Conservation (phyloP, 23 tunicate genomes). For the Ciona savignyi region DNA sequence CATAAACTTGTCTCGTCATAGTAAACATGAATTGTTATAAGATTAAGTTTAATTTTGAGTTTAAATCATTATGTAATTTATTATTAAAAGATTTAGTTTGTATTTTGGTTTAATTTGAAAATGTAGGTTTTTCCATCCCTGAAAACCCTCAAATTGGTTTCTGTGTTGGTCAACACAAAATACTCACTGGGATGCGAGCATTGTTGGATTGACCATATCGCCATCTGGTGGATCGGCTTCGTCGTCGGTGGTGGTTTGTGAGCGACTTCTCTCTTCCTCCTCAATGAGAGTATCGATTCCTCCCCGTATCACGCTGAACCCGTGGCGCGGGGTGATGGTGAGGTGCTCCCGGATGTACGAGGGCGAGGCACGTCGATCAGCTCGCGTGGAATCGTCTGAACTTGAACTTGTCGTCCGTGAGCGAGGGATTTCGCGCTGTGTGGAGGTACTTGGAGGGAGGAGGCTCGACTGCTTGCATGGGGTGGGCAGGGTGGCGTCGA, state of each 20-base stretch:
- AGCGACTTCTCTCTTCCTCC: slow-evolving; percentile 86
- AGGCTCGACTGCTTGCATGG: slow-evolving; percentile 32
- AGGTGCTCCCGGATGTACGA: slow-evolving; percentile 89
- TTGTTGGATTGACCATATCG: slow-evolving; percentile 48
- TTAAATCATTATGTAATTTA: no score
- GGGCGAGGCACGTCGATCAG: slow-evolving; percentile 18
- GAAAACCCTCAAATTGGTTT: no score
- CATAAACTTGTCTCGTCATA: no score
- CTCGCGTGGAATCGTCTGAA: slow-evolving; percentile 33
- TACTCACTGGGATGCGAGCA: slow-evolving; percentile 69
- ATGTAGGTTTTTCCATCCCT: no score
- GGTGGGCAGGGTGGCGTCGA: slow-evolving; percentile 11
- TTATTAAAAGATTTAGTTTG: no score
- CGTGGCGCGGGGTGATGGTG: slow-evolving; percentile 95
- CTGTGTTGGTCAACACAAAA: no score
- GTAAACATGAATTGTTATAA: no score
- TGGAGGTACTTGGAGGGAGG: not conserved
- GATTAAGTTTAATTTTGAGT: no score
- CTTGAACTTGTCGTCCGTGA: slow-evolving; percentile 42
- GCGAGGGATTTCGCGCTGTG: not conserved
- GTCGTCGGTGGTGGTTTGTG: slow-evolving; percentile 81
- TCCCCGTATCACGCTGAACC: slow-evolving; percentile 86
- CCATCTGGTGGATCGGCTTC: slow-evolving; percentile 60
- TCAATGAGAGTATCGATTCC: slow-evolving; percentile 90
- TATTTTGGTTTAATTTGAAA: no score